Evolutionary conservation across 2,113 vertebrate genomes (phyloP).

Genomic region (Amblyornis subalaris): DNA sequence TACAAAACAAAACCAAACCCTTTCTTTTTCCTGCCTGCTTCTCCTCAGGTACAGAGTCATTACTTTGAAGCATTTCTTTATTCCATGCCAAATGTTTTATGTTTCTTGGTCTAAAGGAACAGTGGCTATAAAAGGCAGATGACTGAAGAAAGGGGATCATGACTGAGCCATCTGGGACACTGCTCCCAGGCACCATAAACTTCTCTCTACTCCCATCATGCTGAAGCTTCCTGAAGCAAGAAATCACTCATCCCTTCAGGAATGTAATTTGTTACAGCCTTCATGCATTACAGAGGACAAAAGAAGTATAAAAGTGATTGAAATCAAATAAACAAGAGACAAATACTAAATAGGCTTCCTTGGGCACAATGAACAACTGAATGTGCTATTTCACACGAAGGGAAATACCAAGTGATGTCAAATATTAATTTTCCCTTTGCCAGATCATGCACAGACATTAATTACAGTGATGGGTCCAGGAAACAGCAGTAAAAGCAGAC

Average conservation of each 20-base stretch:
- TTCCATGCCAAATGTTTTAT: neutral
- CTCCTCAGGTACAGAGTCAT: rapidly evolving
- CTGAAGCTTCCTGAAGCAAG: neutral
- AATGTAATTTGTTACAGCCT: neutral
- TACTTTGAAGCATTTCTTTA: neutral
- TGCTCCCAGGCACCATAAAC: neutral
- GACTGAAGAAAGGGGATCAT: neutral
- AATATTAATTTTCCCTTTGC: neutral
- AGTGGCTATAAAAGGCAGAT: neutral
- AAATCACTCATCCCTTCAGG: neutral
- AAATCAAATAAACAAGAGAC: neutral
- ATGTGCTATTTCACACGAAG: neutral
- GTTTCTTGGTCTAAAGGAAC: neutral
- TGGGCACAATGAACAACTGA: neutral
- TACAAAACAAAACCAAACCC: neutral
- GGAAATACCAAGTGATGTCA: neutral
- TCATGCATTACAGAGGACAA: neutral
- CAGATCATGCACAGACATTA: neutral
- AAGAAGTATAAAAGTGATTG: neutral
- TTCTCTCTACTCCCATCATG: neutral
- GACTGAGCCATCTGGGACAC: neutral
- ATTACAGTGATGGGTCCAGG: neutral
- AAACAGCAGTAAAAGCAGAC: neutral
- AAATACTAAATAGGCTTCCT: neutral
- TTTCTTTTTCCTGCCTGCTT: neutral